phyloP scores from a whole-genome alignment of 2,888 invertebrate species.

The Adela reaumurella region DNA sequence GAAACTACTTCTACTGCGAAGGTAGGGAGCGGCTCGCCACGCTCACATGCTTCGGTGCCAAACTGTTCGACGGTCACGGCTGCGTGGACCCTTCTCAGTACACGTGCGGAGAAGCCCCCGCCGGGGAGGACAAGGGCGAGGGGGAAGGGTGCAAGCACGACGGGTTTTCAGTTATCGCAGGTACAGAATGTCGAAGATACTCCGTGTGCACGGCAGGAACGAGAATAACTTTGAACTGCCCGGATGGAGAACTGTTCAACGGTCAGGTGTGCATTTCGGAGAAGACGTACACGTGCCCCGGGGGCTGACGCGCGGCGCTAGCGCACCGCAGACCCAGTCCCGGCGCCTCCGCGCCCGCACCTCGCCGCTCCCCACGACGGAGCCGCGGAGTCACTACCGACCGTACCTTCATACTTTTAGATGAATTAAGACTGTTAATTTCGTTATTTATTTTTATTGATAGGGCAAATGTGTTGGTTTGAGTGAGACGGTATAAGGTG shows the following conservation, averaged over 20 bases:
- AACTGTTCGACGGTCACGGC: conserved; percentile 56
- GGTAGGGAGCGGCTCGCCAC: conserved; percentile 53
- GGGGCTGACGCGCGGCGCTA: conserved; percentile 20
- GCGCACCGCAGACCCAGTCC: background rate
- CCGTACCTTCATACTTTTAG: too few relatives aligned
- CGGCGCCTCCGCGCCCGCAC: background rate
- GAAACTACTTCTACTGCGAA: conserved; percentile 58
- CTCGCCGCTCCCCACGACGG: background rate
- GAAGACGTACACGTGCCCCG: conserved; percentile 43
- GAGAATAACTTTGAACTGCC: conserved; percentile 48
- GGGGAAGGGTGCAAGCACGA: conserved; percentile 35
- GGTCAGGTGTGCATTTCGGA: conserved; percentile 53
- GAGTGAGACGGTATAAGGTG: too few relatives aligned
- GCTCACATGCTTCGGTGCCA: conserved; percentile 51
- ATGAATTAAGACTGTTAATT: too few relatives aligned
- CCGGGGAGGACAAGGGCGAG: conserved; percentile 21
- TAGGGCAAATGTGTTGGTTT: too few relatives aligned
- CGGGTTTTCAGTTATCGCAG: conserved; percentile 54
- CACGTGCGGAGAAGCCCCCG: conserved; percentile 34
- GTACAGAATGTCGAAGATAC: conserved; percentile 49
- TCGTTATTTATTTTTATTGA: too few relatives aligned
- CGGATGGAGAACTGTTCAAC: conserved; percentile 47
- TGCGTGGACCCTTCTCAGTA: conserved; percentile 42
- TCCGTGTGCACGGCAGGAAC: conserved; percentile 55
- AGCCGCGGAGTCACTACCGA: background rate